phyloP scores from a whole-genome alignment of 2,888 invertebrate genomes.

The Ormyrus pomaceus region DNA sequence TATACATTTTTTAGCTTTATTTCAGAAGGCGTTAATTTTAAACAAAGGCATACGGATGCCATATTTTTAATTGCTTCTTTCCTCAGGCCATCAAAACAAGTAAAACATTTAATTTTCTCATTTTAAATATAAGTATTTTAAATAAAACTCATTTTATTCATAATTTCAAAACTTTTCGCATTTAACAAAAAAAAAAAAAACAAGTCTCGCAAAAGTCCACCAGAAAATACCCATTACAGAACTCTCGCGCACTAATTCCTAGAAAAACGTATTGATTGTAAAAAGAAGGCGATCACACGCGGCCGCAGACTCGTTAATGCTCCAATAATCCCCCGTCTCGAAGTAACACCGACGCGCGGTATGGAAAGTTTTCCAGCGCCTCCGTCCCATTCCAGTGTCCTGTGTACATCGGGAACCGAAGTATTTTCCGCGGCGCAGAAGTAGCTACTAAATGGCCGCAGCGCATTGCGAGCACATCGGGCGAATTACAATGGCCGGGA shows the following conservation, averaged over 20 bases:
- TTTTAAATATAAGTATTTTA: not conserved
- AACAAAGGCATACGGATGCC: too few relatives aligned
- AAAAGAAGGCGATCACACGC: too few relatives aligned
- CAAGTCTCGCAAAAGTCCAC: not conserved
- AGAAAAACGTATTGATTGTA: too few relatives aligned
- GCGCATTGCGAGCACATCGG: not conserved
- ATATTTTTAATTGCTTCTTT: not conserved
- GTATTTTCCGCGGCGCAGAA: slow-evolving; percentile 20
- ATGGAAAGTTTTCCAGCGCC: slow-evolving; percentile 29
- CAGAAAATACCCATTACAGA: not conserved
- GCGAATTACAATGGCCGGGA: slow-evolving; percentile 21
- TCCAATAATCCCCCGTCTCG: not conserved
- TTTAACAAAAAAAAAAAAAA: not conserved
- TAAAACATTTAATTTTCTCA: too few relatives aligned
- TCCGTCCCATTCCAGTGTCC: not conserved
- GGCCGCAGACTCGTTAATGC: too few relatives aligned
- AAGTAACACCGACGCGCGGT: not conserved
- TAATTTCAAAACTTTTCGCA: not conserved
- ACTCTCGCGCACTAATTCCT: not conserved
- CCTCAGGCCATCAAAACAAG: not conserved
- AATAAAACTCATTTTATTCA: not conserved
- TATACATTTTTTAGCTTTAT: not conserved
- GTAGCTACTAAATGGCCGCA: slow-evolving; percentile 20
- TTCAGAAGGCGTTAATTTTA: not conserved
- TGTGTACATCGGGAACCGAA: not conserved